These are phyloP conservation scores for Dipodomys spectabilis DNA, from an alignment of 2,113 vertebrate genomes.

Conservation along the genomic window DNA sequence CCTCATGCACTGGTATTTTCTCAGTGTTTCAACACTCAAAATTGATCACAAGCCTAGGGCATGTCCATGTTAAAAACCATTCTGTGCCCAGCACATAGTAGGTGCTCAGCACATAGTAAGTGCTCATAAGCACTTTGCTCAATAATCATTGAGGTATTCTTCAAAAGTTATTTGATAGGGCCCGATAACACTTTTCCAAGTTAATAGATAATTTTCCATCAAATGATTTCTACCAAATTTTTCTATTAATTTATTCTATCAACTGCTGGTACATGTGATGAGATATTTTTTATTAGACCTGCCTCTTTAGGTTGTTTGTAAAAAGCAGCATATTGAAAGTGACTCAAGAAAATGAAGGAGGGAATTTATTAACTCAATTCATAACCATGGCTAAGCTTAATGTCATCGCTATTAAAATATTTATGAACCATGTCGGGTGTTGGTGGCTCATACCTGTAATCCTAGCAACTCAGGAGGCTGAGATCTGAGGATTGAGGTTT, in stretches of 20 bases:
- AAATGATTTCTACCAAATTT: too few relatives aligned
- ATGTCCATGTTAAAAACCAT: neutral
- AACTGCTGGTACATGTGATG: neutral
- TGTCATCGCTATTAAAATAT: neutral
- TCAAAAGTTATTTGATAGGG: neutral
- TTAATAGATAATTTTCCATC: conserved; percentile 8
- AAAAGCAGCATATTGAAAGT: conserved; percentile 23
- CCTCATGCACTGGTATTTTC: conserved; percentile 26
- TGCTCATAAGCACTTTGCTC: neutral
- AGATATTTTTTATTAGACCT: conserved; percentile 1
- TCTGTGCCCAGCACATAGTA: neutral
- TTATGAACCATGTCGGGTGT: neutral
- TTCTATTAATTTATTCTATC: neutral
- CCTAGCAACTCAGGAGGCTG: too few relatives aligned
- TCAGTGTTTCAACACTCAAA: neutral
- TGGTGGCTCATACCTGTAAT: too few relatives aligned
- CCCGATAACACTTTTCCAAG: neutral
- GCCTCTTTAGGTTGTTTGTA: neutral
- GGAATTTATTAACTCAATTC: neutral
- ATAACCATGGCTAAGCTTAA: neutral
- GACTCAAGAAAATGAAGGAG: neutral
- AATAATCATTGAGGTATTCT: neutral
- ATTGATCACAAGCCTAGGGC: neutral
- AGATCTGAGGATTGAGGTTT: too few relatives aligned
- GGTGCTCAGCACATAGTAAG: too few relatives aligned